phyloP scores from a whole-genome alignment of 2,888 invertebrate species.

The Heteromyza rotundicornis region DNA sequence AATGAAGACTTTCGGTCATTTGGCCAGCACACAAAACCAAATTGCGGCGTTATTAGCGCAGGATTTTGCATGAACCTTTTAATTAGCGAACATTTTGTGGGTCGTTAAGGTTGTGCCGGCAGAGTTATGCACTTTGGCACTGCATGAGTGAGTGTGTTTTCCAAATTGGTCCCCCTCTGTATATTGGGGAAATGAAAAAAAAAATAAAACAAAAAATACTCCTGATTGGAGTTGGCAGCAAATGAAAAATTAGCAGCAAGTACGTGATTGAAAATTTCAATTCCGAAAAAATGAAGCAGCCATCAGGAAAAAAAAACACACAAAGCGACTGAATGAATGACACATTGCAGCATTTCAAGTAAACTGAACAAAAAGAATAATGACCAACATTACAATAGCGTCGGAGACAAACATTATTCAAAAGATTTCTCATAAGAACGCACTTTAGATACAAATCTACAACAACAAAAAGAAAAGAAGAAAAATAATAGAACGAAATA shows the following conservation, averaged over 20 bases:
- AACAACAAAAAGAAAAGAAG: background rate
- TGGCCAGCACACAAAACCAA: background rate
- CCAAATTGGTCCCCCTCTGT: background rate
- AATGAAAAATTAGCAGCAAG: conserved; percentile 5
- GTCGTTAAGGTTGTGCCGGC: conserved; percentile 3
- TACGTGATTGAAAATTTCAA: conserved; percentile 6
- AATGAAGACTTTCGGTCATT: background rate
- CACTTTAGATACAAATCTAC: background rate
- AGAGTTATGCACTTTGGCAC: too few species aligned
- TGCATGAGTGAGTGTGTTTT: too few species aligned
- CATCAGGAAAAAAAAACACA: background rate
- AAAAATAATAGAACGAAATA: too few species aligned
- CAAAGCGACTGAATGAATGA: too few species aligned
- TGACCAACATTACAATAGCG: background rate
- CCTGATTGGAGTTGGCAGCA: background rate
- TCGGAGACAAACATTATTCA: background rate
- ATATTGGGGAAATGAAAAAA: background rate
- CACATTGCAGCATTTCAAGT: too few species aligned
- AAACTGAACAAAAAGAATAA: background rate
- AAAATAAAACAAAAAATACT: too few species aligned
- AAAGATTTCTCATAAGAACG: background rate
- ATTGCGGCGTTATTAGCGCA: conserved; percentile 6
- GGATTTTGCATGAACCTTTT: background rate
- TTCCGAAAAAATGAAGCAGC: background rate
- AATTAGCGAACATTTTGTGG: conserved; percentile 3